Base-by-base conservation (phyloP, 1,140 invertebrate genomes). In the Pogonognathellus flavescens region DNA sequence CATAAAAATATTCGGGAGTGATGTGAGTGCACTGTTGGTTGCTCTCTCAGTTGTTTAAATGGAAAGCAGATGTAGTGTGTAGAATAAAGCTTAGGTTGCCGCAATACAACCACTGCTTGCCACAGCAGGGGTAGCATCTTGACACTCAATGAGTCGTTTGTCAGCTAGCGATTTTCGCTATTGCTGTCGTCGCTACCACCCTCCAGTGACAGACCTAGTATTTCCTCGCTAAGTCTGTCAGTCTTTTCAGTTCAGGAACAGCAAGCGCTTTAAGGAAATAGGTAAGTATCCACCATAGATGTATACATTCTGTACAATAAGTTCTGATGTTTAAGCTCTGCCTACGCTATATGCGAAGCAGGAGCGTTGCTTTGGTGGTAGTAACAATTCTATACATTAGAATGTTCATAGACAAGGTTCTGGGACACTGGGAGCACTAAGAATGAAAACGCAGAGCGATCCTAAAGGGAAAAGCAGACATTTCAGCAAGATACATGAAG, bases 71-170 rank as follows among this genome's bases (percentile, higher is more conserved):
- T 66, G 62, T 66, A 50, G 16, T 18, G 31, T 49, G 70, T 76
- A 14, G 70, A 76, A 13, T 9, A 76, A 76, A 76, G 70, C 31
- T 76, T 16, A 49, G 14, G 31, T 49, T 76, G 70, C 70, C 41
- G 16, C 70, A 76, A 76, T 49, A 18, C 70, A 50, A 76, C 70
- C 41, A 50, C 31, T 16, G 53, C 53, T 57, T 57, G 70, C 70
- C 70, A 50, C 70, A 76, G 70, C 70, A 76, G 70, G 70, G 49
- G 70, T 14, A 50, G 70, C 70, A 25, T 76, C 70, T 76, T 31
- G 49, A 76, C 70, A 76, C 70, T 76, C 70, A 76, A 76, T 76
- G 70, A 76, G 41, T 50, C 70, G 70, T 76, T 76, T 76, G 70
- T 76, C 70, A 76, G 41, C 41, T 16, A 49, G 70, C 70, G 70